phyloP scores from a whole-genome alignment of 2,113 vertebrate species.

The Peromyscus polionotus region DNA sequence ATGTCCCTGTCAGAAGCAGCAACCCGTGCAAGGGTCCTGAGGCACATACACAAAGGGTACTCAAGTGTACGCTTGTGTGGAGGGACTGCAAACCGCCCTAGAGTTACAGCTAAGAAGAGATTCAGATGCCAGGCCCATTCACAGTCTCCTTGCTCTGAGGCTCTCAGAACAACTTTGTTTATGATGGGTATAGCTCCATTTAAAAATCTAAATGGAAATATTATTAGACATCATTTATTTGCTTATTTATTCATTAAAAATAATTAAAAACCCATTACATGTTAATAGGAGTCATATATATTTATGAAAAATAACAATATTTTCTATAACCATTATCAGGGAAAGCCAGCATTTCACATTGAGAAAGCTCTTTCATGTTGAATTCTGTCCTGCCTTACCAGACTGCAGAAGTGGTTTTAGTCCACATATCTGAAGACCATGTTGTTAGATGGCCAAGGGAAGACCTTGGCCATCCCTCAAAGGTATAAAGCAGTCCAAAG shows the following conservation, averaged over 20 bases:
- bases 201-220: not conserved
- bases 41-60: not conserved
- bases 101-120: fast-evolving
- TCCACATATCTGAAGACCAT: not conserved
- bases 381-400: not conserved
- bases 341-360: not conserved
- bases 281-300: not conserved
- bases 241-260: not conserved
- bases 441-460: not conserved
- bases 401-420: not conserved
- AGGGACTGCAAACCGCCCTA: fast-evolving
- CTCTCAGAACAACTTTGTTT: not conserved
- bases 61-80: fast-evolving
- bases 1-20: not conserved
- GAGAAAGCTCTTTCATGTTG: not conserved
- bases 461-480: not conserved
- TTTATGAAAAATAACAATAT: not conserved
- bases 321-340: not conserved
- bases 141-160: not conserved
- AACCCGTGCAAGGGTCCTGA: not conserved
- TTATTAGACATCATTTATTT: not conserved
- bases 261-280: not conserved
- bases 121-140: not conserved
- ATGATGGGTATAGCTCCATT: not conserved
- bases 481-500: not conserved